Percentiles rank a stretch among this genome's conserved stretches.
phyloP scores from a whole-genome alignment of 2,888 invertebrate species.

The Anoncus sp. region DNA sequence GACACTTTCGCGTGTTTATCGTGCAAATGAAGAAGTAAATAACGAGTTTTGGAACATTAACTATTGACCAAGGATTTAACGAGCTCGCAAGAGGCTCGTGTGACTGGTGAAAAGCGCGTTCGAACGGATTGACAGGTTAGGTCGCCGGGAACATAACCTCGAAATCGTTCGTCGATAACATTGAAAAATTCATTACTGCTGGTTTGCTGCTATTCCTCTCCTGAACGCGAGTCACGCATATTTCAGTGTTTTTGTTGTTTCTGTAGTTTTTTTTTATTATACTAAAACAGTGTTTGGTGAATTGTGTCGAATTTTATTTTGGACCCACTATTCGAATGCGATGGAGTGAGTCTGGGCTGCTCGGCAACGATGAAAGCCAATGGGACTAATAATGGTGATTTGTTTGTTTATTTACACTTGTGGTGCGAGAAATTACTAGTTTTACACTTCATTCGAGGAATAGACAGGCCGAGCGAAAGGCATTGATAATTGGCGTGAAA shows the following conservation, averaged over 20 bases:
- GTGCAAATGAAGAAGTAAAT: conserved; percentile 6
- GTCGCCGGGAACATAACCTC: conserved; percentile 81
- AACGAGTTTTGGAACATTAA: conserved; percentile 22
- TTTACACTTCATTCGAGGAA: background rate
- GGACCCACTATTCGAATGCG: conserved; percentile 68
- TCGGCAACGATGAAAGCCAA: conserved; percentile 82
- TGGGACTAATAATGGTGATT: conserved; percentile 83
- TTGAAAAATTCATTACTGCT: conserved; percentile 26
- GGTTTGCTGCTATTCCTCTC: conserved; percentile 11
- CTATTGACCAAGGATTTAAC: conserved; percentile 13
- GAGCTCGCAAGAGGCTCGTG: conserved; percentile 53
- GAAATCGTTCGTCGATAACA: conserved; percentile 56
- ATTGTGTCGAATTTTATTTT: conserved; percentile 27
- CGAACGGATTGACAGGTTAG: conserved; percentile 76
- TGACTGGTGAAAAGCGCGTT: conserved; percentile 65
- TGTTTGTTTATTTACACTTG: conserved; percentile 47
- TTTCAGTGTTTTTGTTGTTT: conserved; percentile 30
- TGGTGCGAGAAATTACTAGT: background rate
- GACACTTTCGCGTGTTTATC: conserved; percentile 51
- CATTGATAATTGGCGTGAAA: background rate
- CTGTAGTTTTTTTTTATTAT: conserved; percentile 31
- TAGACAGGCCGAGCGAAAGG: background rate
- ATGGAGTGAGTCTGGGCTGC: conserved; percentile 79
- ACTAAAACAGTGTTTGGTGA: conserved; percentile 27
- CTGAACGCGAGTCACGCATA: background rate